Conservation (phyloP, 1,140 invertebrate species). For the Anagrus nilaparvatae region DNA sequence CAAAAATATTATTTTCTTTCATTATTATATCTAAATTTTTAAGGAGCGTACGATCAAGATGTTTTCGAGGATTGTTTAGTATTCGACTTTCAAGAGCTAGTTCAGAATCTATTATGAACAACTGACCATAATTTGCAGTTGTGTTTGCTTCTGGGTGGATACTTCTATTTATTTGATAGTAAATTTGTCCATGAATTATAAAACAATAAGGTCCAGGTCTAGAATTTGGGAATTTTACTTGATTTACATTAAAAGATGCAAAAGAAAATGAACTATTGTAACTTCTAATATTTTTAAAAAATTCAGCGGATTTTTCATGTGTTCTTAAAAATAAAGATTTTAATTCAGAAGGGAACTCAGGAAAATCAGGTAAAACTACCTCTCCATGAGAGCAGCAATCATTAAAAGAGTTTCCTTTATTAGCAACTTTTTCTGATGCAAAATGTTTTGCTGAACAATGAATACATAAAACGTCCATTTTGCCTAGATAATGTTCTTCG, state of each 20-base stretch:
- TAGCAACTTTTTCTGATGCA: conserved; percentile 9
- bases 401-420: conserved; percentile 11
- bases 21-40: conserved; percentile 1
- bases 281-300: conserved; percentile 9
- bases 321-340: conserved; percentile 5
- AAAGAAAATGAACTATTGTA: conserved; percentile 12
- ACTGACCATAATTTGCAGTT: conserved; percentile 13
- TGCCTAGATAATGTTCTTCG: conserved; percentile 5
- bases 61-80: conserved; percentile 9
- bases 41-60: neutral
- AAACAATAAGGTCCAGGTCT: conserved; percentile 9
- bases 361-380: conserved; percentile 1
- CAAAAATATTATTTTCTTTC: conserved; percentile 3
- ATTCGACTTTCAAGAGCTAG: conserved; percentile 8
- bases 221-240: neutral
- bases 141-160: conserved; percentile 9
- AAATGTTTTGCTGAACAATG: conserved; percentile 14
- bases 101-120: conserved; percentile 15
- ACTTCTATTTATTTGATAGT: conserved; percentile 10
- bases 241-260: conserved; percentile 13
- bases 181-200: conserved; percentile 6
- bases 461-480: conserved; percentile 9
- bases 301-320: conserved; percentile 4
- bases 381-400: conserved; percentile 11
- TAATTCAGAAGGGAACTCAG: conserved; percentile 5